Conservation (phyloP, 1,140 invertebrate genomes). For the Druon quercuslanigerum region DNA sequence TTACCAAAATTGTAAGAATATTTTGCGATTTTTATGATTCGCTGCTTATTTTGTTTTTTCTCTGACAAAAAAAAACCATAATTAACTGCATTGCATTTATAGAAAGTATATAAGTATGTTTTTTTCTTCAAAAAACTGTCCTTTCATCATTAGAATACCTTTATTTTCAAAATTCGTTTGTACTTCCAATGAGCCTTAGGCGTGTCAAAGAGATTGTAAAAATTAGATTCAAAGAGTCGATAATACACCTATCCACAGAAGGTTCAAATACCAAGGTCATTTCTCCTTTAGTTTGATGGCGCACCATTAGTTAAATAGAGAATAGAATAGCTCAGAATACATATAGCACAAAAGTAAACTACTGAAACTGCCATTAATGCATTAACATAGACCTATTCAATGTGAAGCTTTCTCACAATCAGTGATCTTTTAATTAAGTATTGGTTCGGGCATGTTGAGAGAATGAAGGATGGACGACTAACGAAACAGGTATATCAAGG, state of each 20-base stretch:
- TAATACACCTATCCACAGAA: not conserved
- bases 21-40: too few species aligned
- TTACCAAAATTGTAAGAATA: too few species aligned
- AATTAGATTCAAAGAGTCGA: slow-evolving; percentile 21
- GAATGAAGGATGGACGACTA: too few species aligned
- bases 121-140: too few species aligned
- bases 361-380: slow-evolving; percentile 15
- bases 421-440: not conserved
- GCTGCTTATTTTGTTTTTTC: too few species aligned
- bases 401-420: not conserved
- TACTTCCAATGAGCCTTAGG: not conserved
- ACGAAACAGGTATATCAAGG: too few species aligned
- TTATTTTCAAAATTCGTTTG: not conserved
- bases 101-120: too few species aligned
- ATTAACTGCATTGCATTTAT: too few species aligned
- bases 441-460: too few species aligned
- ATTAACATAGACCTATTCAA: not conserved
- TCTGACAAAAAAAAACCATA: too few species aligned
- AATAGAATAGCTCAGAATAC: slow-evolving; percentile 2
- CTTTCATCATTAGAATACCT: too few species aligned
- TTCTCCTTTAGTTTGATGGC: slow-evolving; percentile 9
- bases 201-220: slow-evolving; percentile 21
- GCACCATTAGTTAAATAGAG: slow-evolving; percentile 5
- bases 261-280: slow-evolving; percentile 21
- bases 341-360: not conserved